Base-by-base conservation (phyloP, 30 jellyfish, hydroid and myxozoan genomes). In the Mastigias papua region DNA sequence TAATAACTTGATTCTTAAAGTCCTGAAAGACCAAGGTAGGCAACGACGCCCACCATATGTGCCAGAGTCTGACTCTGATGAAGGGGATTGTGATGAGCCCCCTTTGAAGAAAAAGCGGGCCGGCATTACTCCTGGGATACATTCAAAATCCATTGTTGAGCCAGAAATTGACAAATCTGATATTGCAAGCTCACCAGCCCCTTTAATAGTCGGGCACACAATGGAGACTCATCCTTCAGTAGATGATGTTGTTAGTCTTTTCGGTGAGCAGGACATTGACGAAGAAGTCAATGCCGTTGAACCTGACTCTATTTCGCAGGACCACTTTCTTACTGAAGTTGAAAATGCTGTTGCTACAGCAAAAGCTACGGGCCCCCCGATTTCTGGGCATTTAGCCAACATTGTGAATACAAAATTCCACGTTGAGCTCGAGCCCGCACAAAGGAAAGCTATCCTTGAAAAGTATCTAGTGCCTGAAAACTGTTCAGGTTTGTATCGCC, bases 201-300 rank as follows among this genome's bases (percentile, higher is more conserved):
- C 72, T 60, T 9, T 21, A 21, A 60, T 60, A 60, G 72, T 21
- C 72, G 72, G 72, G 72, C 72, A 60, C 17, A 22, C 6, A 5
- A 21, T 21, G 6, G 72, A 60, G 72, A 60, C 72, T 60, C 72
- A 10, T 60, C 72, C 72, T 60, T 27, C 72, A 60, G 72, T 19
- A 5, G 33, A 60, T 21, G 33, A 60, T 60, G 54, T 42, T 42
- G 54, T 42, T 42, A 42, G 54, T 42, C 54, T 42, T 27, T 60
- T 60, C 17, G 72, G 72, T 60, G 72, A 60, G n/a, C 72, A 60
- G 72, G 72, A 60, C 72, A 60, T 60, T 60, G 72, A 60, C n/a
- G 33, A 60, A 7, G 72, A 60, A 21, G 72, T 19, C 72, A 60
- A 60, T 60, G 72, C 33, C 6, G n/a, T 7, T 5, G 9, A 22